Base-by-base conservation (phyloP, 1,140 invertebrate genomes). In the Phocides pigmalion region DNA sequence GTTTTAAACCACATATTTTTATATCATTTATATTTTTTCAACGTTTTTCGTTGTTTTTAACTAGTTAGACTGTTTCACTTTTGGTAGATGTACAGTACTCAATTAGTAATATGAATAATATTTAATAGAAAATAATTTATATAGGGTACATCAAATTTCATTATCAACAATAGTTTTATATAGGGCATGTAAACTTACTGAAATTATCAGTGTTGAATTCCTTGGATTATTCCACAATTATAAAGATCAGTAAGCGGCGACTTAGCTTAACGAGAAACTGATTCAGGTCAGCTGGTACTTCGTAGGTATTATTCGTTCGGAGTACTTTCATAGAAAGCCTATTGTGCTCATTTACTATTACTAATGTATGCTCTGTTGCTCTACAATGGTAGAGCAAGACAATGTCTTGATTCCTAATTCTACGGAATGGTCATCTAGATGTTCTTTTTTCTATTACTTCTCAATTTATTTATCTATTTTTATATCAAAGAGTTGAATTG, bases 361-460 rank as follows among this genome's bases (percentile, higher is more conserved):
- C 25, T 28, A 28, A 28, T 28, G 25, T 28, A 35, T 35, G 32
- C n/a, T n/a, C 3, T 12, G 32, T 11, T 35, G 32, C 32, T 12
- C 32, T 35, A 35, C n/a, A 35, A 35, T 8, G n/a, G 32, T 35
- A 35, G 32, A 35, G 32, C 32, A 12, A 35, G 32, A 35, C 11
- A 35, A 35, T n/a, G 32, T n/a, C n/a, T 35, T 35, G n/a, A n/a
- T 35, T 11, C n/a, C 32, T 35, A 12, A 2, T 35, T 8, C 6
- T n/a, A 47, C 19, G 42, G 22, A 42, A 22, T 32, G 37, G 9
- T 46, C 16, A 37, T 25, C 46, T 49, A 41, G 49, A 16, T 42
- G 16, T 53, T 28, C 25, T 46, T 32, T n/a, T n/a, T 8, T 6
- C 5, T 28, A 22, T 22, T 5, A 22, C 5, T 22, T 22, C 20